phyloP scores from a whole-genome alignment of 2,797 vertebrate genomes.

The Oryzias dopingdopingensis region DNA sequence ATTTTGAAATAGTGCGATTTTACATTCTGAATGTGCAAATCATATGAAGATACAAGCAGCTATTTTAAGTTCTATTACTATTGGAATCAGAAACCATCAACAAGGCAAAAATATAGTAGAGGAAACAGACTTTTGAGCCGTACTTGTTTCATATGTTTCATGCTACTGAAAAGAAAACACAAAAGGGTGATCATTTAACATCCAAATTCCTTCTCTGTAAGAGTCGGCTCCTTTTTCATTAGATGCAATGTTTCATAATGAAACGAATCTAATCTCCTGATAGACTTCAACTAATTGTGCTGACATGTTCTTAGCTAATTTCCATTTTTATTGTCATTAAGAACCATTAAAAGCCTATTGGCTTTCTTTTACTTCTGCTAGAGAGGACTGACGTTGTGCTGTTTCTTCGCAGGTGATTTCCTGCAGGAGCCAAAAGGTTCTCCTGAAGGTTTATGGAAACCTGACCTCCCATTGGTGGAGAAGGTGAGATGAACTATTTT shows the following conservation, averaged over 20 bases:
- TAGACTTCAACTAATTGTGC: slow-evolving; percentile 21
- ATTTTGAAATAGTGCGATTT: too few species aligned
- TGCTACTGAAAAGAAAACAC: neutral
- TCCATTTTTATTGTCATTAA: slow-evolving; percentile 15
- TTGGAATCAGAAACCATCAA: too few species aligned
- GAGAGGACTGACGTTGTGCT: slow-evolving; percentile 6
- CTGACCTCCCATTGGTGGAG: slow-evolving; percentile 68
- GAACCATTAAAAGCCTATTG: slow-evolving; percentile 5
- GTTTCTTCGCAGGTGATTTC: slow-evolving; percentile 60
- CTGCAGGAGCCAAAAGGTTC: slow-evolving; percentile 58
- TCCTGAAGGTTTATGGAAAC: slow-evolving; percentile 70
- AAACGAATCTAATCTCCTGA: slow-evolving; percentile 24
- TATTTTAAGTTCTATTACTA: too few species aligned
- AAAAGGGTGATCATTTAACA: slow-evolving; percentile 9
- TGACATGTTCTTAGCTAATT: slow-evolving; percentile 12
- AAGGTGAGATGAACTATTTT: slow-evolving; percentile 49
- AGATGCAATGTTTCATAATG: slow-evolving; percentile 4
- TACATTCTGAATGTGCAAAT: too few species aligned
- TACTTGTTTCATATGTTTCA: neutral
- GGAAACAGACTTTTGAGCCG: neutral
- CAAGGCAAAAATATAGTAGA: too few species aligned
- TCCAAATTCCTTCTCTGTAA: neutral
- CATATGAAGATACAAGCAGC: too few species aligned
- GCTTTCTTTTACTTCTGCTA: neutral
- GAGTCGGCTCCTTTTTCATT: slow-evolving; percentile 14